Evolutionary conservation across 2,797 vertebrate genomes (phyloP).

Genomic region (Acomys russatus): DNA sequence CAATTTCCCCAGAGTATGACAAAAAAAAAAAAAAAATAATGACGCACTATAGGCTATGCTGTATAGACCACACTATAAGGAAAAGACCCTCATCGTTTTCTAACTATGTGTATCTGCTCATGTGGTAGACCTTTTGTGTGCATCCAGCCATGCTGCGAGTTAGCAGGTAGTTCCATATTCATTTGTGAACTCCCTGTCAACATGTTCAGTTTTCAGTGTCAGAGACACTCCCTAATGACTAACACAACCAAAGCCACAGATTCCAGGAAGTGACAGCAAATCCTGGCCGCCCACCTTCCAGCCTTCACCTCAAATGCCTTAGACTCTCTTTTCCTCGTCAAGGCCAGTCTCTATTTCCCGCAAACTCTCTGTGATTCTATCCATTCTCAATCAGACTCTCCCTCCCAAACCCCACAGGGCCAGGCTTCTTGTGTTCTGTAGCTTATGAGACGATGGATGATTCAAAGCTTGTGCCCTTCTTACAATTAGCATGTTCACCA

Average conservation of each 20-base stretch:
- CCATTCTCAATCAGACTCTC: not conserved
- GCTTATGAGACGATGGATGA: not conserved
- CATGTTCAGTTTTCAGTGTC: conserved; percentile 38
- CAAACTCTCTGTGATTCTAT: not conserved
- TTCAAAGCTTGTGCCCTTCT: not conserved
- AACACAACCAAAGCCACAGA: not conserved
- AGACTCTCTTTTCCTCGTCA: not conserved
- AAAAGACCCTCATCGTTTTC: not conserved
- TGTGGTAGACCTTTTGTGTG: not conserved
- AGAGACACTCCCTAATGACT: not conserved
- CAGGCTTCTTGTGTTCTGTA: not conserved
- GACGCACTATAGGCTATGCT: not conserved
- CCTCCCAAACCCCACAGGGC: not conserved
- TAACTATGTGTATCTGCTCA: not conserved
- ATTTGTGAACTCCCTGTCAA: conserved; percentile 27
- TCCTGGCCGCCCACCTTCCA: not conserved
- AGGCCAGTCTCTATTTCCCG: not conserved
- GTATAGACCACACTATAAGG: not conserved
- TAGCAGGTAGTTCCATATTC: not conserved
- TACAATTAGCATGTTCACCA: not conserved
- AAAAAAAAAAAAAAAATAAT: not conserved
- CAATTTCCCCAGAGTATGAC: not conserved
- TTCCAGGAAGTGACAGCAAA: not conserved
- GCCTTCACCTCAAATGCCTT: not conserved
- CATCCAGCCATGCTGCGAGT: not conserved